Conservation (phyloP, 2,888 invertebrate genomes). For the Philereme transversata region DNA sequence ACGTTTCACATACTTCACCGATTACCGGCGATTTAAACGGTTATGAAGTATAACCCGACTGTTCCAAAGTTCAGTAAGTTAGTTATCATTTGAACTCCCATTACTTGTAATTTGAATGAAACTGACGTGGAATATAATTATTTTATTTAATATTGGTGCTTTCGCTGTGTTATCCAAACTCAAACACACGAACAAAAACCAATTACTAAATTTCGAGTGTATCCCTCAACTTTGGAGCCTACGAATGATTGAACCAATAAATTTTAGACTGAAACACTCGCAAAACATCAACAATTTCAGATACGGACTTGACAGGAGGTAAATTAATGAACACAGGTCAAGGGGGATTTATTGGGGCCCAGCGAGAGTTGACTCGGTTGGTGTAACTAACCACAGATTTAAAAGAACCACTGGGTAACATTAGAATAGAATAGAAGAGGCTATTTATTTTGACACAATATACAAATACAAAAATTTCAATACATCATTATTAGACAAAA, state of each 20-base stretch:
- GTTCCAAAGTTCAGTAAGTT: too few relatives aligned
- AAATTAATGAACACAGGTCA: slow-evolving; percentile 77
- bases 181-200: slow-evolving; percentile 37
- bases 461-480: too few relatives aligned
- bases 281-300: slow-evolving; percentile 80
- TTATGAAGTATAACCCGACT: too few relatives aligned
- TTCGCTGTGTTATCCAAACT: slow-evolving; percentile 25
- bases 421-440: too few relatives aligned
- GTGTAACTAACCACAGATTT: slow-evolving; percentile 27
- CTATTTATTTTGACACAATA: too few relatives aligned
- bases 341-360: slow-evolving; percentile 71
- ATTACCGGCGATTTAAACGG: too few relatives aligned
- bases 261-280: slow-evolving; percentile 66
- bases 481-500: too few relatives aligned
- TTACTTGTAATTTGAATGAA: too few relatives aligned
- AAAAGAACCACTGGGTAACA: slow-evolving; percentile 6
- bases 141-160: slow-evolving; percentile 13
- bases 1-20: too few relatives aligned
- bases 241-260: slow-evolving; percentile 71
- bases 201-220: slow-evolving; percentile 60
- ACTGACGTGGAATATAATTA: too few relatives aligned
- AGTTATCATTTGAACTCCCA: too few relatives aligned
- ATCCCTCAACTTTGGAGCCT: slow-evolving; percentile 57
- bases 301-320: slow-evolving; percentile 70
- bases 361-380: slow-evolving; percentile 52